Evolutionary conservation across 2,113 vertebrate species (phyloP), one percentile per base, ranked within the genome.

Genomic region (Aplodontia rufa): DNA sequence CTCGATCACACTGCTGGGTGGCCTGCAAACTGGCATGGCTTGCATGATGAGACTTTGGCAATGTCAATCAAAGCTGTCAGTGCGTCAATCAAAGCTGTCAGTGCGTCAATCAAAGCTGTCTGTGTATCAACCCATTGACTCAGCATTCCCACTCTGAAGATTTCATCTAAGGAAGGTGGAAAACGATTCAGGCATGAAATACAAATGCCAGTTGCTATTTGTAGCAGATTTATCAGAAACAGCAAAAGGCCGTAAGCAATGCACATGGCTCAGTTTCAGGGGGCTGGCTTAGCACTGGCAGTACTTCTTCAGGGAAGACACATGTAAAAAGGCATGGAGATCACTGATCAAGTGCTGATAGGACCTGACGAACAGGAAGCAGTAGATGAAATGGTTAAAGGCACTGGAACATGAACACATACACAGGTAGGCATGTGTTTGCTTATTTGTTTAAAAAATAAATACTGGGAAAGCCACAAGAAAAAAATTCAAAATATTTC

Each of bases 401-500:
- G 87, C 60, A 35, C 49, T 8, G 22, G 19, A 58, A 89, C 68
- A 91, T 40, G 26, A 89, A 91, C 53, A 82, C 0, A 53, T 17
- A n/a, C 53, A 82, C 0, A 53, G 17, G 32, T 58, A 79, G 9
- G 28, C 7, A 90, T 69, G 11, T 12, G 64, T 58, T 80, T 95
- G 22, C 8, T 80, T 86, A 80, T 66, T 76, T 87, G 66, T 69
- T 32, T 85, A 84, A 91, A 78, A 80, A 89, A n/a, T 45, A 49
- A 93, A 62, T 28, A 92, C 32, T 66, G 14, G 26, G 51, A 69
- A 60, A 86, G 11, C 40, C 40, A 92, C 11, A 13, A 1, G 24
- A 94, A 71, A 53, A 79, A 93, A 72, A 94, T 55, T 87, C 90
- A 58, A 84, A 75, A 58, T 42, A 28, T 51, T n/a, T 68, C 91